These are phyloP conservation scores for Osmerus eperlanus DNA, from an alignment of 2,113 vertebrate genomes.

Conservation along the genomic window DNA sequence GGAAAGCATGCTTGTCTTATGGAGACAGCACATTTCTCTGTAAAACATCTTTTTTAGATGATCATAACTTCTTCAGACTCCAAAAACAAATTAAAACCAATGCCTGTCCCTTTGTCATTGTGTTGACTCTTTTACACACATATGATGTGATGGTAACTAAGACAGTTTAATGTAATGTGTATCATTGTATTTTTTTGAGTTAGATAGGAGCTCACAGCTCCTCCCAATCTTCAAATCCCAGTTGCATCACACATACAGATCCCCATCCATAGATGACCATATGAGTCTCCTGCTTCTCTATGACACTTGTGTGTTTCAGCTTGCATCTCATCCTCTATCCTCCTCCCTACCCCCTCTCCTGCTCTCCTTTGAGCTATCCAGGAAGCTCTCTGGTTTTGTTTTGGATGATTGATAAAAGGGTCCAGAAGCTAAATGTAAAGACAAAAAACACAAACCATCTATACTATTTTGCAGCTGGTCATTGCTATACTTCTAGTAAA, in stretches of 20 bases:
- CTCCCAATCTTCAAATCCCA: neutral
- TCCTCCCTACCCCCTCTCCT: too few relatives aligned
- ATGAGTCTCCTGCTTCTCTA: neutral
- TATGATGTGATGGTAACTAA: neutral
- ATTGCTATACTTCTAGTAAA: neutral
- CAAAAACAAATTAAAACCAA: constrained; percentile 66
- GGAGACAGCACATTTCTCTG: constrained; percentile 23
- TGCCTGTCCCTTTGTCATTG: constrained; percentile 52
- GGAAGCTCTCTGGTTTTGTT: too few relatives aligned
- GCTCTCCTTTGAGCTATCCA: too few relatives aligned
- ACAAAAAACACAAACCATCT: too few relatives aligned
- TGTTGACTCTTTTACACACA: neutral
- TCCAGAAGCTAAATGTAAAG: too few relatives aligned
- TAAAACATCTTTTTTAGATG: constrained; percentile 42
- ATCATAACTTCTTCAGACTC: constrained; percentile 48
- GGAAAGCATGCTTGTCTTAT: constrained; percentile 50
- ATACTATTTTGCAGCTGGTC: neutral
- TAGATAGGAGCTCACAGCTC: neutral
- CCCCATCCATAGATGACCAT: neutral
- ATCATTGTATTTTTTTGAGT: neutral
- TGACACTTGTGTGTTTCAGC: too few relatives aligned
- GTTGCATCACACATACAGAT: neutral
- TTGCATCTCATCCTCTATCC: too few relatives aligned
- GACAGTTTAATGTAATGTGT: neutral
- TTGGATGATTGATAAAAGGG: too few relatives aligned